phyloP scores from a whole-genome alignment of 2,888 invertebrate species.

The Hydrotaea cyrtoneurina region DNA sequence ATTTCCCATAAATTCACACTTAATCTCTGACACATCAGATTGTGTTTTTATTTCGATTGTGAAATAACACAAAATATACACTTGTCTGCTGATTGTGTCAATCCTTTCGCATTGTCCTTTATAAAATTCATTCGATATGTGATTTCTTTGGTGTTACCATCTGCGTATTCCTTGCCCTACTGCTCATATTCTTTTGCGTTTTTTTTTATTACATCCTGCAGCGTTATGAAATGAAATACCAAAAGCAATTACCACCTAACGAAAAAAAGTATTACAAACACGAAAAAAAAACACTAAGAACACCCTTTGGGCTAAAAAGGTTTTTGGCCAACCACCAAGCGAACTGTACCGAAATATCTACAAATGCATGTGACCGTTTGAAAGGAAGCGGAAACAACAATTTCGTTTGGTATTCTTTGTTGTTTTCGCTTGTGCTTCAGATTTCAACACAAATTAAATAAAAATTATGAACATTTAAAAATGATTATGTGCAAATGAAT shows the following conservation, averaged over 20 bases:
- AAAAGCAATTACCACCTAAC: background rate
- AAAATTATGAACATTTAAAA: background rate
- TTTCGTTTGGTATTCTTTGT: background rate
- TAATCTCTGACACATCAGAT: too few relatives aligned
- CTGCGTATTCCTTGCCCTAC: background rate
- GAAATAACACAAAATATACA: too few relatives aligned
- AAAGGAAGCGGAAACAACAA: background rate
- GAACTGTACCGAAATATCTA: too few relatives aligned
- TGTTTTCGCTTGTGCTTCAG: background rate
- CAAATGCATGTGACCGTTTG: too few relatives aligned
- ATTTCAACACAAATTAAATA: background rate
- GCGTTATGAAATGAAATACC: background rate
- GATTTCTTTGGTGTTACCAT: too few relatives aligned
- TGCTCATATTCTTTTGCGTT: too few relatives aligned
- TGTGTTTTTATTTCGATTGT: too few relatives aligned
- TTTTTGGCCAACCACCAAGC: too few relatives aligned
- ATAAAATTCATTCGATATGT: too few relatives aligned
- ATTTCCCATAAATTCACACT: too few relatives aligned
- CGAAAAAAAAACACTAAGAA: background rate
- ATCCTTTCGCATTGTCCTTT: too few relatives aligned
- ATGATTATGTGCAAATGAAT: background rate
- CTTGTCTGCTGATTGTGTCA: too few relatives aligned
- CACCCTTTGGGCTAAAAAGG: background rate
- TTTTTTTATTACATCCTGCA: background rate
- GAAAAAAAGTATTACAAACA: background rate